These are phyloP conservation scores for Thymelicus sylvestris DNA, from an alignment of 2,888 invertebrate species.

Conservation along the genomic window DNA sequence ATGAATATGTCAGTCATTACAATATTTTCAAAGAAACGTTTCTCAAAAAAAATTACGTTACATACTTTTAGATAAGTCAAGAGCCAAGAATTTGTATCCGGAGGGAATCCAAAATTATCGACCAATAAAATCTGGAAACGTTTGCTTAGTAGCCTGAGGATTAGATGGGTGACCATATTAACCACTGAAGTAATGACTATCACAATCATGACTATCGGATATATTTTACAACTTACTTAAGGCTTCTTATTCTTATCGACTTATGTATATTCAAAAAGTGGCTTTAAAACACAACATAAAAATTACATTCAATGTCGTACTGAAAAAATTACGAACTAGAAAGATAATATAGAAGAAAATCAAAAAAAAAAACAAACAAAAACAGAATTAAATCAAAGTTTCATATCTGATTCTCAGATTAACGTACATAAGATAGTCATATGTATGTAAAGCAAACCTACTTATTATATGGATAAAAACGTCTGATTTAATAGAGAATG, in stretches of 20 bases:
- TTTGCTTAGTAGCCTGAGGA: conserved; percentile 58
- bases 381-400: no score
- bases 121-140: conserved; percentile 52
- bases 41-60: conserved; percentile 20
- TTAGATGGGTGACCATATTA: conserved; percentile 54
- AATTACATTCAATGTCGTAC: no score
- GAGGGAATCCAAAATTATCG: conserved; percentile 51
- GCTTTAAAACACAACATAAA: not conserved
- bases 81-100: conserved; percentile 39
- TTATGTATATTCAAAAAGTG: conserved; percentile 60
- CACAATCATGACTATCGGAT: conserved; percentile 62
- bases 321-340: no score
- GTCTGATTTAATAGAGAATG: no score
- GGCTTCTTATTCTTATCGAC: conserved; percentile 44
- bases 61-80: conserved; percentile 30
- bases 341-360: no score
- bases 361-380: no score
- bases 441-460: no score
- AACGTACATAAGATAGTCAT: no score
- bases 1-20: conserved; percentile 6
- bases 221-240: conserved; percentile 42
- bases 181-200: conserved; percentile 65
- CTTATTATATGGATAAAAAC: no score
- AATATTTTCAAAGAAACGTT: conserved; percentile 16
- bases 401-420: no score